Conservation (phyloP, 2,797 vertebrate genomes). For the Siniperca scherzeri region DNA sequence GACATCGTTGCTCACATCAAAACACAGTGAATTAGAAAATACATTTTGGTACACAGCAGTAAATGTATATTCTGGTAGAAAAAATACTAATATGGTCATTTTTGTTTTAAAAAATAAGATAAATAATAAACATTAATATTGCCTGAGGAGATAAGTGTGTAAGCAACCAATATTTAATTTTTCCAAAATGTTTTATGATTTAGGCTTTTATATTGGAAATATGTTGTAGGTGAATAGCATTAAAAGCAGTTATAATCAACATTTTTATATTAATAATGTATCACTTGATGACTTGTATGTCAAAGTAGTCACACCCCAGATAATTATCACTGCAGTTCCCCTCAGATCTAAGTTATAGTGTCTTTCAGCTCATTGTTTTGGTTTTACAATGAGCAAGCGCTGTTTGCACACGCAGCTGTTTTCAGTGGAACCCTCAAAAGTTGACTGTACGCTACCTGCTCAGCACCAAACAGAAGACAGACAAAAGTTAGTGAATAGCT, state of each 20-base stretch:
- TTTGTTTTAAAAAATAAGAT: background rate
- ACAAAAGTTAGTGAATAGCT: background rate
- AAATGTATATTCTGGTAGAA: background rate
- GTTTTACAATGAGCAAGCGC: background rate
- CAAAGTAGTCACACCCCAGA: too few relatives aligned
- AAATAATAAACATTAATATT: too few relatives aligned
- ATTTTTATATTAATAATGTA: background rate
- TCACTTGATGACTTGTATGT: background rate
- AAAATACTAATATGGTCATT: background rate
- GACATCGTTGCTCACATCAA: slow-evolving; percentile 1
- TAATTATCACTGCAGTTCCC: background rate
- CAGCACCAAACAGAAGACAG: background rate
- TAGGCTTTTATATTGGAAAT: background rate
- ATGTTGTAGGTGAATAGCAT: background rate
- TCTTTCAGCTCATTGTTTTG: background rate
- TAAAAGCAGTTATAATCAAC: background rate
- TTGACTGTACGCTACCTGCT: background rate
- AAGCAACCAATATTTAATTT: background rate
- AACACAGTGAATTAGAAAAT: background rate
- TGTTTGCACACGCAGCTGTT: background rate
- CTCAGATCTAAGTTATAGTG: background rate
- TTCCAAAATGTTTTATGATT: background rate
- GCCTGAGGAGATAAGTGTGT: background rate
- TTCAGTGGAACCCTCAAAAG: background rate
- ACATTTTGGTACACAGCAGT: background rate